Percentiles rank a stretch among this genome's conserved stretches.
Conservation (phyloP, 2,113 vertebrate genomes). For the Rhinolophus ferrumequinum region DNA sequence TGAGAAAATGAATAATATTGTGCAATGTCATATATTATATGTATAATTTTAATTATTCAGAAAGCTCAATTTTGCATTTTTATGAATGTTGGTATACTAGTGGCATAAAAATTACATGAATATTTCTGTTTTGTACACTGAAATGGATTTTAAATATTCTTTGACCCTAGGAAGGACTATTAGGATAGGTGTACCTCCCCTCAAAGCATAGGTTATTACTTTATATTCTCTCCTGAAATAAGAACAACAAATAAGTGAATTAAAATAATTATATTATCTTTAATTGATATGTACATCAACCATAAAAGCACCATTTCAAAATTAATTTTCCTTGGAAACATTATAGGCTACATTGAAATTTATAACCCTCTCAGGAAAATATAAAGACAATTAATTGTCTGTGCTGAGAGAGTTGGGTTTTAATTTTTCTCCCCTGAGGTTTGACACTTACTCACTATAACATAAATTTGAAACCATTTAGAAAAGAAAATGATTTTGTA, state of each 20-base stretch:
- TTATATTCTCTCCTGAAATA: not conserved
- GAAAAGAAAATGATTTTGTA: conserved; percentile 43
- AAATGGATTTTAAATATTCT: not conserved
- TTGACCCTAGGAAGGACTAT: not conserved
- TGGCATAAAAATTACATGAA: not conserved
- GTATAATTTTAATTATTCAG: not conserved
- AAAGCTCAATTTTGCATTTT: not conserved
- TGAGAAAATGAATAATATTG: not conserved
- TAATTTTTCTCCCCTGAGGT: not conserved
- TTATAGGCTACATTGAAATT: not conserved
- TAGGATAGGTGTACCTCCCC: not conserved
- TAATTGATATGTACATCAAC: not conserved
- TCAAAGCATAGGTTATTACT: not conserved
- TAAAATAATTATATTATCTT: conserved; percentile 39
- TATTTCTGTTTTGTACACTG: not conserved
- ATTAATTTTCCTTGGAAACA: conserved; percentile 40
- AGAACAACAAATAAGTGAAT: not conserved
- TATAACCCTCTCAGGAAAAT: not conserved
- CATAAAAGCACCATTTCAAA: conserved; percentile 12
- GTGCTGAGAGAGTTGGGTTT: conserved; percentile 5
- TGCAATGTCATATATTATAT: not conserved
- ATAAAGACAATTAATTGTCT: not conserved
- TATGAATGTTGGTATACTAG: not conserved
- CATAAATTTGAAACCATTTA: conserved; percentile 26
- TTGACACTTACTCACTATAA: not conserved